These are phyloP conservation scores for Mixornis gularis DNA, from an alignment of 2,113 vertebrate genomes.

Conservation along the genomic window DNA sequence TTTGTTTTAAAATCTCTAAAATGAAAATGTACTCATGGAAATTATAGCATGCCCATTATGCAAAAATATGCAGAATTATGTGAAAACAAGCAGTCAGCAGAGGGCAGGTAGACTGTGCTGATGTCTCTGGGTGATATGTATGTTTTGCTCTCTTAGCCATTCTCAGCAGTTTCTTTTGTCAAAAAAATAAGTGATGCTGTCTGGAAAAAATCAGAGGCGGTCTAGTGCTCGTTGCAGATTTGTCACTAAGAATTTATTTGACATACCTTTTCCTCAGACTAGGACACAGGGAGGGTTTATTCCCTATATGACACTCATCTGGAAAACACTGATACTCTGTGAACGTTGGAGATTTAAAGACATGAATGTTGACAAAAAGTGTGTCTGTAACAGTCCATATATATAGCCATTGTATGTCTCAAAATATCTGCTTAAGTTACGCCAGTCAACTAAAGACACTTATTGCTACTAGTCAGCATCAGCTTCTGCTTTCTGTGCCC, in stretches of 20 bases:
- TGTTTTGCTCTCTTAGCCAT: not conserved
- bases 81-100: constrained; percentile 26
- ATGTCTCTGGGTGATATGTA: not conserved
- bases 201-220: not conserved
- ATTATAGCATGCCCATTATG: not conserved
- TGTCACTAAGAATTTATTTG: not conserved
- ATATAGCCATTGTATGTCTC: not conserved
- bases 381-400: not conserved
- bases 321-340: not conserved
- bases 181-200: not conserved
- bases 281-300: not conserved
- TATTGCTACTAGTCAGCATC: not conserved
- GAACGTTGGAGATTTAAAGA: not conserved
- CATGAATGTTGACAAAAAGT: not conserved
- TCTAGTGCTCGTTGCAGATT: not conserved
- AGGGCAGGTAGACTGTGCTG: not conserved
- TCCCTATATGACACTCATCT: not conserved
- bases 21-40: not conserved
- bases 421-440: not conserved
- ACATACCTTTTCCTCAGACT: not conserved
- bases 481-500: not conserved
- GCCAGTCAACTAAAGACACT: not conserved
- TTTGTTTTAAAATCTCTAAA: not conserved
- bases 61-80: constrained; percentile 32
- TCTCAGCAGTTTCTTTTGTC: constrained; percentile 12